phyloP scores from a whole-genome alignment of 2,797 vertebrate species.

The Ispidina lecontei region DNA sequence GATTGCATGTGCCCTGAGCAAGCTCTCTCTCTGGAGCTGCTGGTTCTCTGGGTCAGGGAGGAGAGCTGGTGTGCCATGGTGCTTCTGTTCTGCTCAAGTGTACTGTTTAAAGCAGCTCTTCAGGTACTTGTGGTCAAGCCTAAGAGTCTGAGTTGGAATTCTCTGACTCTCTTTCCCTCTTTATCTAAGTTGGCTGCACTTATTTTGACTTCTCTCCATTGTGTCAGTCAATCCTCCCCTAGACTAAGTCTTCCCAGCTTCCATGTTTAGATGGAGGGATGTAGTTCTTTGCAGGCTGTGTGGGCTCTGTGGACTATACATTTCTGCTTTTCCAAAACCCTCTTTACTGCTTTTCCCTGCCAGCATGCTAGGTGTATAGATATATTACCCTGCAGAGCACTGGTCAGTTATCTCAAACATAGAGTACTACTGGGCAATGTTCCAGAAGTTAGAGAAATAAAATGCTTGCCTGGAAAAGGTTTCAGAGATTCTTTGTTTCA shows the following conservation, averaged over 20 bases:
- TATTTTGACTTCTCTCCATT: background rate
- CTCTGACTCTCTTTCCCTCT: background rate
- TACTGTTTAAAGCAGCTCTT: background rate
- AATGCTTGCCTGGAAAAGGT: background rate
- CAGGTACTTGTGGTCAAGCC: background rate
- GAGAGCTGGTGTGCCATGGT: background rate
- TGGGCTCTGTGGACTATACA: background rate
- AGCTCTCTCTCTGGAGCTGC: background rate
- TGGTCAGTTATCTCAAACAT: background rate
- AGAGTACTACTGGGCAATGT: background rate
- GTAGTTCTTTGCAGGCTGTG: background rate
- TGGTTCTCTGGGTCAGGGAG: background rate
- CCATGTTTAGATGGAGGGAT: background rate
- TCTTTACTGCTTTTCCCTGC: background rate
- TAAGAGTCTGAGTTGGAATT: background rate
- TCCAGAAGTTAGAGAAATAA: background rate
- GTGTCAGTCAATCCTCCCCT: background rate
- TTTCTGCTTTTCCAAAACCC: background rate
- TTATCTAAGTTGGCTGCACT: background rate
- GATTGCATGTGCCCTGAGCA: background rate
- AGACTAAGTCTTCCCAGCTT: background rate
- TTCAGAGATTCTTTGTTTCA: background rate
- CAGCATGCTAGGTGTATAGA: accelerated
- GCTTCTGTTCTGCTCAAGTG: background rate
- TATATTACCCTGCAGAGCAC: too few relatives aligned